Percentiles rank a stretch among this genome's conserved stretches.
Evolutionary conservation across 1,140 invertebrate genomes (phyloP).

Genomic region (Drosophila parvula): DNA sequence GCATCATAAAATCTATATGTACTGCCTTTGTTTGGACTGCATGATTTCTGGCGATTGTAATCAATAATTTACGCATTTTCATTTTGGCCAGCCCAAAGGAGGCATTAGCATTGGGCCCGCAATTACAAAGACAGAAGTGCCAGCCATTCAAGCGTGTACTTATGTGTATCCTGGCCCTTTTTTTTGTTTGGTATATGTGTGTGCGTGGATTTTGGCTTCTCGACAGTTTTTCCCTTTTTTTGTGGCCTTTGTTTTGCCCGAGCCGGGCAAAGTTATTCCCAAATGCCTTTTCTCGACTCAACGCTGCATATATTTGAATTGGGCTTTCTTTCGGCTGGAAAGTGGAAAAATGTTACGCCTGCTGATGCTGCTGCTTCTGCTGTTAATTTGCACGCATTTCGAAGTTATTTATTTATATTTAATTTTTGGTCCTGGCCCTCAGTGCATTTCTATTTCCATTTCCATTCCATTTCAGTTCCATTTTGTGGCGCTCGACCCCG

Average conservation of each 20-base stretch:
- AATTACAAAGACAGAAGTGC: slow-evolving; percentile 74
- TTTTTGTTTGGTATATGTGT: slow-evolving; percentile 3
- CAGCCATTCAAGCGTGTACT: slow-evolving; percentile 69
- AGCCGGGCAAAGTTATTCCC: slow-evolving; percentile 58
- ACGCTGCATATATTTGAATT: slow-evolving; percentile 65
- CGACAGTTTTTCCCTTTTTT: slow-evolving; percentile 24
- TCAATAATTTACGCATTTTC: slow-evolving; percentile 83
- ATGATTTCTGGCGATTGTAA: slow-evolving; percentile 76
- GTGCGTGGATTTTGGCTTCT: slow-evolving; percentile 13
- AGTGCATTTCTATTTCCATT: slow-evolving; percentile 16
- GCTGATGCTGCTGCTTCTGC: slow-evolving; percentile 2
- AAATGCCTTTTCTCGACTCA: slow-evolving; percentile 62
- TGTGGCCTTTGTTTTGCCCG: slow-evolving; percentile 20
- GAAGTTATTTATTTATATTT: slow-evolving; percentile 75
- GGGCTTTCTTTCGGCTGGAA: slow-evolving; percentile 40
- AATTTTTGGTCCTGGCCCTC: slow-evolving; percentile 36
- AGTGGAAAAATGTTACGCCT: slow-evolving; percentile 39
- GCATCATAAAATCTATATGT: slow-evolving; percentile 68
- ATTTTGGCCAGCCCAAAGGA: slow-evolving; percentile 70
- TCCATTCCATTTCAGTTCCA: slow-evolving; percentile 29
- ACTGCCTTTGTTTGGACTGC: slow-evolving; percentile 54
- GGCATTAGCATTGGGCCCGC: slow-evolving; percentile 74
- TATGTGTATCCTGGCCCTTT: slow-evolving; percentile 24
- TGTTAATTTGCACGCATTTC: slow-evolving; percentile 67
- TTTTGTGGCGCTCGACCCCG: not conserved